Evolutionary conservation across 2,113 vertebrate genomes (phyloP), one percentile per base, ranked within the genome.

Genomic region (Penelope pileata): DNA sequence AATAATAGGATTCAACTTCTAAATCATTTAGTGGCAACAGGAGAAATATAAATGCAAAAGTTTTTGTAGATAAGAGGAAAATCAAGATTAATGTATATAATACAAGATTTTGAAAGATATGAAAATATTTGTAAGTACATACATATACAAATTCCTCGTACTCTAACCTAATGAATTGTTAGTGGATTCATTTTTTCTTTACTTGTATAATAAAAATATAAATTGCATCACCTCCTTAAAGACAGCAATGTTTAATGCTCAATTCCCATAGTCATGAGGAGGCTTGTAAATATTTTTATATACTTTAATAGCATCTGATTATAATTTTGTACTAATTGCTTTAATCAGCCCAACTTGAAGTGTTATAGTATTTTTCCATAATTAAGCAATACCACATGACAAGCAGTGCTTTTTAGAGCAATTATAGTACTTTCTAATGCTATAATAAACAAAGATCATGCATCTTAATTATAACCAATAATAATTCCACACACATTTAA

Each of bases 401-500:
- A 97, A 93, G 69, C 68, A 90, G 53, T 68, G 51, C 53, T 86
- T 97, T 97, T 96, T 72, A 93, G 74, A 47, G 66, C 91, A 82
- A 94, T 91, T 97, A 88, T 13, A 87, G 54, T 63, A 91, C 84
- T 95, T 96, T 94, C 90, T 95, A 96, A 97, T 91, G 93, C 86
- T 82, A 83, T 94, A 95, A 98, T 97, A 96, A 97, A 97, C 90
- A 98, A 88, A 96, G 85, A 97, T 98, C 91, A 92, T 97, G 83
- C 89, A 83, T 97, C 96, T 98, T 97, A 97, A 98, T 98, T 97
- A 98, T 83, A 96, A 76, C 93, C 72, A 97, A 98, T 97, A 98
- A 97, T 97, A 95, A 96, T 97, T 97, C 92, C 93, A 67, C 96
- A 97, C 90, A 97, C 94, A 96, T 97, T 97, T 96, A 98, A 98